These are phyloP conservation scores for Stratiomys singularior DNA, from an alignment of 2,888 invertebrate species.

Conservation along the genomic window DNA sequence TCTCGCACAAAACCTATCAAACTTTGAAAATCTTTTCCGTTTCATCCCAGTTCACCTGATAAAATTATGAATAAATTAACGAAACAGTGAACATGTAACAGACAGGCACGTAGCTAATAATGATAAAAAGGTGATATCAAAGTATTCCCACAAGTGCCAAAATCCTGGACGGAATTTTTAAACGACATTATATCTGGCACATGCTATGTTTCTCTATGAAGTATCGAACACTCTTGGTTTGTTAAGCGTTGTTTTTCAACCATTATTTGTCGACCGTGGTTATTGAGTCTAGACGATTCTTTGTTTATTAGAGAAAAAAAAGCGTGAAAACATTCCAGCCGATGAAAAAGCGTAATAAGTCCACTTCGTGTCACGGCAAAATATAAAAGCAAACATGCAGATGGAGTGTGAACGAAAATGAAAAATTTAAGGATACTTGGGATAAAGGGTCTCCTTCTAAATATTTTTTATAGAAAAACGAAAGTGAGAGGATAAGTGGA, in stretches of 20 bases:
- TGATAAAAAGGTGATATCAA: not conserved
- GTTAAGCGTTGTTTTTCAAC: not conserved
- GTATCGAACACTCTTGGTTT: no score
- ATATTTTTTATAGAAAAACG: not conserved
- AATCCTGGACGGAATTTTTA: no score
- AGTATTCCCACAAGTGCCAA: not conserved
- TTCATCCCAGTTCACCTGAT: slow-evolving; percentile 6
- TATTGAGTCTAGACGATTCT: slow-evolving; percentile 21
- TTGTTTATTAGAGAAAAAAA: not conserved
- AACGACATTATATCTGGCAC: no score
- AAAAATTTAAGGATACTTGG: slow-evolving; percentile 3
- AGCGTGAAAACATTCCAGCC: not conserved
- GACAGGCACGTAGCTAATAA: slow-evolving; percentile 8
- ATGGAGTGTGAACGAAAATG: not conserved
- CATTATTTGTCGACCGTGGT: not conserved
- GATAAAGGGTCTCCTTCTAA: not conserved
- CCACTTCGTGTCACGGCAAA: not conserved
- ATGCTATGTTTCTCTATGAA: no score
- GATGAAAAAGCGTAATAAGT: not conserved
- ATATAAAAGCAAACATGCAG: not conserved
- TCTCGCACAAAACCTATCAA: not conserved
- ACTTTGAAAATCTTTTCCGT: slow-evolving; percentile 3
- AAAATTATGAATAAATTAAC: slow-evolving; percentile 40
- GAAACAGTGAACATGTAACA: not conserved
- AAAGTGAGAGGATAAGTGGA: not conserved